Evolutionary conservation across 2,797 vertebrate genomes (phyloP).

Genomic region (Acipenser oxyrinchus): DNA sequence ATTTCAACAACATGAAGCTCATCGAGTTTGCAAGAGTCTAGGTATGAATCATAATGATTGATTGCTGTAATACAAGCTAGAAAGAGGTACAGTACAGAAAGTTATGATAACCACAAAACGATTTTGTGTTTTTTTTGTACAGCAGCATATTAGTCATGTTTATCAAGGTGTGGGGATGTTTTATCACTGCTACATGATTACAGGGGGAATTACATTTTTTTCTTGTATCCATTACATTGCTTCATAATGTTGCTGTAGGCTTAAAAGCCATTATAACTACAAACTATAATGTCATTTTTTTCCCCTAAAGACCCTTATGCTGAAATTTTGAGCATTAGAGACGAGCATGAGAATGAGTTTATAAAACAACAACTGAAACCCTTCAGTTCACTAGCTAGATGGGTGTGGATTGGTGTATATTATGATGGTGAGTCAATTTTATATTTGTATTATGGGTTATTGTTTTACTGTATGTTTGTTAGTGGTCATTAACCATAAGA

Average conservation of each 20-base stretch:
- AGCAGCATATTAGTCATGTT: no score
- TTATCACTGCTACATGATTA: no score
- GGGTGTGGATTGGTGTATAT: slow-evolving; percentile 78
- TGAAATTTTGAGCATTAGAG: slow-evolving; percentile 71
- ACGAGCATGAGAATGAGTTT: slow-evolving; percentile 78
- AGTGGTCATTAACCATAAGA: background rate
- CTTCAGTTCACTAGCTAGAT: slow-evolving; percentile 66
- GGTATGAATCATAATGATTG: slow-evolving; percentile 51
- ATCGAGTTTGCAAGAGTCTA: slow-evolving; percentile 64
- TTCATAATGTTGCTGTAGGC: no score
- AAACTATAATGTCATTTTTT: no score
- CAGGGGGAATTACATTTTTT: slow-evolving; percentile 5
- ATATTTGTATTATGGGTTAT: background rate
- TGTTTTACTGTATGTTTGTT: background rate
- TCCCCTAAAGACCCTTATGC: slow-evolving; percentile 57
- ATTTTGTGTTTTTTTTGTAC: no score
- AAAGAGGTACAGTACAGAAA: no score
- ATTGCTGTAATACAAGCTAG: no score
- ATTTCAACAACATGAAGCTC: slow-evolving; percentile 36
- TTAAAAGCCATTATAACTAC: no score
- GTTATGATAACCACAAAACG: no score
- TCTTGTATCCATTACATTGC: slow-evolving; percentile 10
- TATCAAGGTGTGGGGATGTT: no score
- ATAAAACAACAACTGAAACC: slow-evolving; percentile 67
- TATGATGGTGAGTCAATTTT: slow-evolving; percentile 62